Percentiles rank a stretch among this genome's conserved stretches.
These are phyloP conservation scores for Parnassius smintheus DNA, from an alignment of 2,888 invertebrate species.

Conservation along the genomic window DNA sequence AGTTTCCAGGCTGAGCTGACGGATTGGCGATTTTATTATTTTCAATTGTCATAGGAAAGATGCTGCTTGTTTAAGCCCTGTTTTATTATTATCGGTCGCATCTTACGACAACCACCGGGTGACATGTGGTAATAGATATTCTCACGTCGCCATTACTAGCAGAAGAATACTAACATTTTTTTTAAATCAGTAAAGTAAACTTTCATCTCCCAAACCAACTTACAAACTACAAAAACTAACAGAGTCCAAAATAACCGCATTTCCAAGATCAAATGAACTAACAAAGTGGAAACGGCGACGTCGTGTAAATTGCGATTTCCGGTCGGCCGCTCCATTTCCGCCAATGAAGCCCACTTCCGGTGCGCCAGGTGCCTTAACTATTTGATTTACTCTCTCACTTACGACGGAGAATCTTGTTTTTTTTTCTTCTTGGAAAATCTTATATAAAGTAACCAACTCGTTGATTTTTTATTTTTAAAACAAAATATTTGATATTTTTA, in stretches of 20 bases:
- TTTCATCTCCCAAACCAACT: background rate
- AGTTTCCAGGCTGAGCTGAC: no score
- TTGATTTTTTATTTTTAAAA: background rate
- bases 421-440: constrained; percentile 29
- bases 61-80: no score
- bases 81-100: no score
- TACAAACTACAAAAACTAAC: constrained; percentile 18
- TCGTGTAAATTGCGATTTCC: constrained; percentile 70
- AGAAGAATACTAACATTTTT: no score
- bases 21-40: no score
- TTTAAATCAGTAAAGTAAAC: no score
- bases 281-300: constrained; percentile 38
- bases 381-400: constrained; percentile 54
- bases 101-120: no score
- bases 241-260: constrained; percentile 33
- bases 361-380: constrained; percentile 62
- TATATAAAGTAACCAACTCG: constrained; percentile 2
- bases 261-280: constrained; percentile 46
- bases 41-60: no score
- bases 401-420: constrained; percentile 30
- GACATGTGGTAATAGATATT: no score
- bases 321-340: constrained; percentile 66
- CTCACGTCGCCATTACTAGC: no score
- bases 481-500: no score
- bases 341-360: constrained; percentile 64